Base-by-base conservation (phyloP, 64 coral and sea anemone genomes). In the Exaiptasia diaphana region DNA sequence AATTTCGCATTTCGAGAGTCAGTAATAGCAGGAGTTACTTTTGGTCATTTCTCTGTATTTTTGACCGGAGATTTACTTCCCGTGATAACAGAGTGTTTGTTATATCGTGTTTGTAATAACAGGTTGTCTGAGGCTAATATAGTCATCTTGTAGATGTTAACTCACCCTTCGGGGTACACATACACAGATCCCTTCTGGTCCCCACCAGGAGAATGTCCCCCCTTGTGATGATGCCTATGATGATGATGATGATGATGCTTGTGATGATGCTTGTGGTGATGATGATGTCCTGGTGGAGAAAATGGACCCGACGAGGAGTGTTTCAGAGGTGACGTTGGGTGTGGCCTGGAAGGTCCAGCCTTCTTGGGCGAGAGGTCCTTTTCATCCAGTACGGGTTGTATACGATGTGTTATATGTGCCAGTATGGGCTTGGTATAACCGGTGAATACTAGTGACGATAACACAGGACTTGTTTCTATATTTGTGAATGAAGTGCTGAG, bases 391-490 rank as follows among this genome's bases (percentile, higher is more conserved):
- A 99, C 85, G 4, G 95, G 90, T 53, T 83, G 80, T 7, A 99
- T 65, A 25, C 70, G 65, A 41, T 99, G 85, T 15, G 90, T 85
- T 52, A 79, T 23, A 71, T 93, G 90, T 4, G 95, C 92, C 18
- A 87, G 76, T 14, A 82, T 83, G 39, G 40, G 69, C 53, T 73
- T 73, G 14, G 95, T 99, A 50, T 92, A 88, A 39, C 90, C 80
- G 68, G 95, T 99, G 60, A 99, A 99, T 3, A 99, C 90, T 4
- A 99, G 29, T 2, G 84, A 74, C 6, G 80, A 83, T 21, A 92
- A 58, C 0, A 88, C 38, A 18, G 85, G 23, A 74, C 93, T 91
- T 12, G 88, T 91, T 24, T 79, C 83, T 67, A 97, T 53, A 21
- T 73, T 91, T 37, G 93, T 73, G 56, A 75, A 97, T 37, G 93